These are phyloP conservation scores for Lagenorhynchus albirostris DNA, from an alignment of 2,113 vertebrate species.

Conservation along the genomic window DNA sequence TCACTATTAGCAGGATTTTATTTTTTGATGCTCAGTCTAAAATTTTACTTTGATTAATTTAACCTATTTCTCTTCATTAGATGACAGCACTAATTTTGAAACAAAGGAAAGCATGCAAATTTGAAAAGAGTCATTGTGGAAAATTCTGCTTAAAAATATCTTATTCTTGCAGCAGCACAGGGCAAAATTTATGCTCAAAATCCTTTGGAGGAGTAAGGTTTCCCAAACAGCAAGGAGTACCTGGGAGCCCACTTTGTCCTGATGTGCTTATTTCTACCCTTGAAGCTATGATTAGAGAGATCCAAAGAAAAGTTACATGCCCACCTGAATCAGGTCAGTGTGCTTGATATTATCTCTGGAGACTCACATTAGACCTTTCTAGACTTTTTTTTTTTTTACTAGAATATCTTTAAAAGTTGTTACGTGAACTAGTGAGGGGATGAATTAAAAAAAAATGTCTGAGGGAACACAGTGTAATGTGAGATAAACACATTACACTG, in stretches of 20 bases:
- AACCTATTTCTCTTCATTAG: not conserved
- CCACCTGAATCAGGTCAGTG: not conserved
- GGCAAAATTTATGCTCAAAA: not conserved
- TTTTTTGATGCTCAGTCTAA: conserved; percentile 1
- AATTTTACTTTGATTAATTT: conserved; percentile 41
- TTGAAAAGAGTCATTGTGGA: not conserved
- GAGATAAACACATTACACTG: not conserved
- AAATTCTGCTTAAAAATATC: not conserved
- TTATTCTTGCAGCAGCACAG: not conserved
- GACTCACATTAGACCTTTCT: not conserved
- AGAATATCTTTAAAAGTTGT: not conserved
- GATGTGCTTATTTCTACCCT: not conserved
- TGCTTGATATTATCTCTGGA: not conserved
- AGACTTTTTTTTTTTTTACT: not conserved
- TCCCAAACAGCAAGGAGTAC: not conserved
- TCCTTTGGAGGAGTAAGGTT: not conserved
- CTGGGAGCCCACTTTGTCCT: not conserved
- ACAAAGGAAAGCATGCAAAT: not conserved
- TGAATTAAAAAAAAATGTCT: not conserved
- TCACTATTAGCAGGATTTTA: not conserved
- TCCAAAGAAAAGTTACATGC: not conserved
- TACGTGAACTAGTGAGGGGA: not conserved
- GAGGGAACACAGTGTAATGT: not conserved
- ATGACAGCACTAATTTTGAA: not conserved
- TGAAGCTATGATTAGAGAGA: not conserved